Base-by-base conservation (phyloP, 2,888 invertebrate genomes). In the Lasioglossum marginatum region DNA sequence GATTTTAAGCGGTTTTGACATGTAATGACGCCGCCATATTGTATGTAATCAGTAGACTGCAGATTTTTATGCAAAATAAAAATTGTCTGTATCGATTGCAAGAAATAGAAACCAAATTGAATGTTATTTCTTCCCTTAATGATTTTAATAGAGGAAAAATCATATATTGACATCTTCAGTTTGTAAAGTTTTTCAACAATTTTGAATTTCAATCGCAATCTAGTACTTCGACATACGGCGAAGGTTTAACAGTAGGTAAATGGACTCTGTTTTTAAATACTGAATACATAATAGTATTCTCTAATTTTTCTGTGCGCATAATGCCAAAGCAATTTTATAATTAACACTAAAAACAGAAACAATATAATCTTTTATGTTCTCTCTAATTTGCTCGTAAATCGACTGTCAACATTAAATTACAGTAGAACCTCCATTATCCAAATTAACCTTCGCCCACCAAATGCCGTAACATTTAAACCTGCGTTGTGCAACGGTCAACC, bases 371-470 rank as follows among this genome's bases (percentile, higher is more conserved):
- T 8, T 34, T 16, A 19, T 66, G 34, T 34, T 66, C 10, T 34
- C 19, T 14, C 37, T 37, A 19, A 34, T 37, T 23, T 23, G 2
- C 8, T 34, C 31, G 34, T 66, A 19, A 34, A 66, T 34, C 37
- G 23, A 34, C 66, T 34, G 23, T 6, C 19, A 37, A 37, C 66
- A 37, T 10, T 66, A 34, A 37, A 66, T 66, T 66, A 66, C 34
- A 66, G 37, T 66, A 37, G 34, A 66, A 66, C 34, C 19, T 19
- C 6, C 66, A 66, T 19, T 31, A 66, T 34, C 66, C 66, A 66
- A 66, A 34, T 34, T 66, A 66, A 66, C 34, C 34, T 66, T 66
- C 66, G 66, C 34, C 66, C 37, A 37, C 66, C 19, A 34, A 66
- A 66, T 37, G 37, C 66, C 34, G 8, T 6, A 23, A 23, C 66